These are phyloP conservation scores for Hipparchia semele DNA, from an alignment of 2,888 invertebrate species.

Conservation along the genomic window DNA sequence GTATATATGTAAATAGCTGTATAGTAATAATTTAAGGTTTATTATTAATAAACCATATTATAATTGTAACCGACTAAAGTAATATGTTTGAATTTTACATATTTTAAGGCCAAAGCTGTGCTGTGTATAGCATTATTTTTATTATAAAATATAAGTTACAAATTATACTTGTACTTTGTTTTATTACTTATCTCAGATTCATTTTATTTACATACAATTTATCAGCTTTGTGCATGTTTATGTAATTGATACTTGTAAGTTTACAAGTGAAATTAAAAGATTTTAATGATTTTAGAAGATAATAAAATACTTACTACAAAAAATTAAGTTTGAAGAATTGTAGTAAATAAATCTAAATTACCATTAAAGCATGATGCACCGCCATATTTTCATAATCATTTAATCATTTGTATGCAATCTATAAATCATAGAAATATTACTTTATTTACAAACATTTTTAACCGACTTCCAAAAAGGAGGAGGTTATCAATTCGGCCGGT, in stretches of 20 bases:
- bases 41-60: not conserved
- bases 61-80: not conserved
- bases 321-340: no score
- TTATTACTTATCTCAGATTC: constrained; percentile 4
- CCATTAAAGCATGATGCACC: constrained; percentile 14
- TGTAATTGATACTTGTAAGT: not conserved
- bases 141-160: not conserved
- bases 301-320: not conserved
- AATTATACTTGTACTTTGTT: not conserved
- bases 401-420: constrained; percentile 30
- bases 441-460: constrained; percentile 36
- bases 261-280: not conserved
- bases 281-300: constrained; percentile 4
- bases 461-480: no score
- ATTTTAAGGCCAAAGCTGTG: constrained; percentile 14
- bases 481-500: no score
- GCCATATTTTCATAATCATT: constrained; percentile 24
- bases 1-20: no score
- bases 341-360: not conserved
- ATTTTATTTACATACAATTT: not conserved
- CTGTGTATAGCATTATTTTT: constrained; percentile 11
- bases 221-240: not conserved
- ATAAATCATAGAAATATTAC: constrained; percentile 33
- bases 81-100: not conserved
- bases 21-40: no score